Evolutionary conservation across 1,140 invertebrate species (phyloP).

Genomic region (Pseudomyrmex pallidus): DNA sequence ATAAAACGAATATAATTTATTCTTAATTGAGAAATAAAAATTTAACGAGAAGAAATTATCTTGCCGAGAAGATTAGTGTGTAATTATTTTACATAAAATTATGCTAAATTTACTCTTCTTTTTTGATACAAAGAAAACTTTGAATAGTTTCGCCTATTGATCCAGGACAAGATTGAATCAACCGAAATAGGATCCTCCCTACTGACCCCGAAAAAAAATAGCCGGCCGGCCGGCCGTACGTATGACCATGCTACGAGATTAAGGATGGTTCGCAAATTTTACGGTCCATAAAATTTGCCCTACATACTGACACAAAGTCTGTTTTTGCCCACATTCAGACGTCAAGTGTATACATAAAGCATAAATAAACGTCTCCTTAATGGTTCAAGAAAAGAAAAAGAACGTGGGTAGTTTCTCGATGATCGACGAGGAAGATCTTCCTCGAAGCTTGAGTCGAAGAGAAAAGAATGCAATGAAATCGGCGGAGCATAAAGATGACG

Average conservation of each 20-base stretch:
- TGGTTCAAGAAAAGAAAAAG: slow-evolving; percentile 5
- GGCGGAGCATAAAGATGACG: neutral
- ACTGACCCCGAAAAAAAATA: slow-evolving; percentile 23
- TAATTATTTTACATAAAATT: neutral
- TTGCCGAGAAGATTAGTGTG: neutral
- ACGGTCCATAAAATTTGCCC: slow-evolving; percentile 53
- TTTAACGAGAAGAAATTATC: neutral
- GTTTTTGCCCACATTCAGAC: slow-evolving; percentile 51
- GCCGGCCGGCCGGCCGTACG: neutral
- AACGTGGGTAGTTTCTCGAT: neutral
- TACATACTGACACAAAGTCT: slow-evolving; percentile 21
- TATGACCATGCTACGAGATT: slow-evolving; percentile 27
- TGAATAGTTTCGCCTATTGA: neutral
- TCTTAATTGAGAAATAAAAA: neutral
- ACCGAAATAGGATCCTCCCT: slow-evolving; percentile 1
- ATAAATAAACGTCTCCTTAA: slow-evolving; percentile 46
- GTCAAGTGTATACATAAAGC: slow-evolving; percentile 28
- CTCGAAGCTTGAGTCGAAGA: neutral
- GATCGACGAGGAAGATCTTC: slow-evolving; percentile 33
- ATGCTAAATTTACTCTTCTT: neutral
- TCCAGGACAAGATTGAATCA: slow-evolving; percentile 14
- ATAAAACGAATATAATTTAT: no score
- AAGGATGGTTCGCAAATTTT: slow-evolving; percentile 41
- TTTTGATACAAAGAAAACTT: neutral
- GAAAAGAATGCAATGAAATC: neutral